Evolutionary conservation across 92 coral and sea anemone species (phyloP).

Genomic region (Epizoanthus rinbou): DNA sequence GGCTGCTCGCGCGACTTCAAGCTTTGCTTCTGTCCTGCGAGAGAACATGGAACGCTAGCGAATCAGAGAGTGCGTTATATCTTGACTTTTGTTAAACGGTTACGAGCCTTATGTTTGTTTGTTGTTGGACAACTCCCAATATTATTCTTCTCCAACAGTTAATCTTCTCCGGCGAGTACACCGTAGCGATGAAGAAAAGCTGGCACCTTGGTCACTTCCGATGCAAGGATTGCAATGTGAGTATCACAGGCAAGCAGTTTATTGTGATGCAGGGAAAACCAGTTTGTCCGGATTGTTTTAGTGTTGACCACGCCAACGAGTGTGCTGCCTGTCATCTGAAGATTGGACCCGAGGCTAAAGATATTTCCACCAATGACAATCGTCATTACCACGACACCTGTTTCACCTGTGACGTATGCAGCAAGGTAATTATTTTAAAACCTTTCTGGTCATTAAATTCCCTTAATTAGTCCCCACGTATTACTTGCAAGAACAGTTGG

Average conservation of each 20-base stretch:
- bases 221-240: slow-evolving; percentile 77
- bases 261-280: slow-evolving; percentile 77
- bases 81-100: too few species aligned
- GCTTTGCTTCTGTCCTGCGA: too few species aligned
- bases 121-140: too few species aligned
- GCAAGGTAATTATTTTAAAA: slow-evolving; percentile 27
- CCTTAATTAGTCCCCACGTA: too few species aligned
- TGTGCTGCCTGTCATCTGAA: slow-evolving; percentile 79
- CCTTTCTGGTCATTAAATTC: too few species aligned
- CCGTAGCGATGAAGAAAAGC: slow-evolving; percentile 86
- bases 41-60: too few species aligned
- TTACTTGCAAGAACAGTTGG: too few species aligned
- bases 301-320: slow-evolving; percentile 56
- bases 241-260: slow-evolving; percentile 95
- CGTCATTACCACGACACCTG: slow-evolving; percentile 90
- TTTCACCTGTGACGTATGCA: slow-evolving; percentile 84
- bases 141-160: slow-evolving; percentile 58
- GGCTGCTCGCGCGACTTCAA: too few species aligned
- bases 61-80: too few species aligned
- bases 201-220: slow-evolving; percentile 94
- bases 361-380: slow-evolving; percentile 78
- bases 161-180: slow-evolving; percentile 86
- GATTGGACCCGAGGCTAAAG: slow-evolving; percentile 89
- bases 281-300: slow-evolving; percentile 77
- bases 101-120: too few species aligned